These are phyloP conservation scores for Eufriesea mexicana DNA, from an alignment of 1,140 invertebrate genomes.

Conservation along the genomic window DNA sequence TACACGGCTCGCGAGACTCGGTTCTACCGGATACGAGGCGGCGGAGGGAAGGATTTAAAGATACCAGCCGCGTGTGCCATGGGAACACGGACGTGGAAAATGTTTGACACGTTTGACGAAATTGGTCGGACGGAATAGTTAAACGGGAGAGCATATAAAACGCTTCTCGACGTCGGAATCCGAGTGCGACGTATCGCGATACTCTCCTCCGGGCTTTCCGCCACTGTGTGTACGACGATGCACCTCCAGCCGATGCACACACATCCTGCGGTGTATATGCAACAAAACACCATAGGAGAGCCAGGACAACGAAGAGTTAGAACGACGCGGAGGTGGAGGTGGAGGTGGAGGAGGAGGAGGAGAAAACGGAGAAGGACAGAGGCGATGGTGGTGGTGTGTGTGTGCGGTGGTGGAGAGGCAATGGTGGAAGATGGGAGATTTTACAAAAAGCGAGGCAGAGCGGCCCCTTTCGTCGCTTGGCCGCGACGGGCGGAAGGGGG, in stretches of 20 bases:
- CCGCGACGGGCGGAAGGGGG: slow-evolving; percentile 19
- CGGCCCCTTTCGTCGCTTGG: slow-evolving; percentile 70
- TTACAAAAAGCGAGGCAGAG: slow-evolving; percentile 73
- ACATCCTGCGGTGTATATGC: slow-evolving; percentile 44
- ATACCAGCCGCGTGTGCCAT: too few relatives aligned
- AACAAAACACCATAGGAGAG: slow-evolving; percentile 63
- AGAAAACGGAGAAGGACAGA: slow-evolving; percentile 46
- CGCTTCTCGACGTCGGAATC: too few relatives aligned
- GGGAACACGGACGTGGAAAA: too few relatives aligned
- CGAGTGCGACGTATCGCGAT: background rate
- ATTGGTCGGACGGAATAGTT: background rate
- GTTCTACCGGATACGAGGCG: too few relatives aligned
- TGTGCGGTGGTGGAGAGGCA: slow-evolving; percentile 49
- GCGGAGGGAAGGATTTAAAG: too few relatives aligned
- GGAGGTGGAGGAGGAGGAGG: slow-evolving; percentile 21
- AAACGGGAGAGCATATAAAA: too few relatives aligned
- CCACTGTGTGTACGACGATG: slow-evolving; percentile 10
- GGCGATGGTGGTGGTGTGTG: slow-evolving; percentile 58
- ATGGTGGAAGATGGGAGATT: slow-evolving; percentile 60
- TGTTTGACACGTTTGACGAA: background rate
- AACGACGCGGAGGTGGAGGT: slow-evolving; percentile 28
- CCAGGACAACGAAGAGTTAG: slow-evolving; percentile 61
- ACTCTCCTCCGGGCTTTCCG: background rate
- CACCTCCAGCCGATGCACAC: slow-evolving; percentile 30
- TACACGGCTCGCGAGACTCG: too few relatives aligned